Base-by-base conservation (phyloP, 2,113 vertebrate genomes). In the Anarhynchus alexandrinus region DNA sequence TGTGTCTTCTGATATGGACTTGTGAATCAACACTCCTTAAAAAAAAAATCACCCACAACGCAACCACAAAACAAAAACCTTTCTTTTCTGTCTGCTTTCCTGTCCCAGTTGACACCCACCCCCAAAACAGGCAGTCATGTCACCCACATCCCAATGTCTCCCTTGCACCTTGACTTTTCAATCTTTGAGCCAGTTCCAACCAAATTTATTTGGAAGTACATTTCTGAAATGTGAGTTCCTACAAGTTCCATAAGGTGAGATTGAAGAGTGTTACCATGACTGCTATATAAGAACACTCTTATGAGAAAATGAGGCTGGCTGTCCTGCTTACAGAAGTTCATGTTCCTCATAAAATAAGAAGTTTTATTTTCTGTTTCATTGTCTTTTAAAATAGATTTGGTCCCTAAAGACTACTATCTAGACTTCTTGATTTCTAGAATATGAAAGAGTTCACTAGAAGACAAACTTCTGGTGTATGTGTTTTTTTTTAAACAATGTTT, bases 1-100 rank as follows among this genome's bases (percentile, higher is more conserved):
- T 97, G 62, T 96, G 51, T 92, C 34, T 95, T 96, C 62, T 96
- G 72, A 23, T 76, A 49, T 2, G 25, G 17, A 6, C 15, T 82
- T 88, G 10, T 36, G 25, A 52, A 8, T 84, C 14, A 32, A 9
- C 34, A 32, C 12, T 62, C 19, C 21, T 86, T 92, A 25, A 74
- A 45, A 32, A 12, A 6, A 10, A 36, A 17, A 2, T 4, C 47
- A 4, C 5, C 4, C 8, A 14, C 27, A 64, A n/a, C 5, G 5
- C 29, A 80, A 13, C 1, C 3, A 21, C 19, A 12, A 55, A 85
- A 25, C 22, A 71, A 55, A 25, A 8, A 0, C 4, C 3, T 88
- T 36, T 74, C 0, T 58, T 11, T 82, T 57, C 21, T 47, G 15
- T 49, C 47, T 95, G 11, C 8, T 40, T 3, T 83, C 25, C 10